A percentile compares a stretch with the other conserved stretches of the same genome.
phyloP scores from a whole-genome alignment of 2,797 vertebrate genomes.

The Sphaeramia orbicularis region DNA sequence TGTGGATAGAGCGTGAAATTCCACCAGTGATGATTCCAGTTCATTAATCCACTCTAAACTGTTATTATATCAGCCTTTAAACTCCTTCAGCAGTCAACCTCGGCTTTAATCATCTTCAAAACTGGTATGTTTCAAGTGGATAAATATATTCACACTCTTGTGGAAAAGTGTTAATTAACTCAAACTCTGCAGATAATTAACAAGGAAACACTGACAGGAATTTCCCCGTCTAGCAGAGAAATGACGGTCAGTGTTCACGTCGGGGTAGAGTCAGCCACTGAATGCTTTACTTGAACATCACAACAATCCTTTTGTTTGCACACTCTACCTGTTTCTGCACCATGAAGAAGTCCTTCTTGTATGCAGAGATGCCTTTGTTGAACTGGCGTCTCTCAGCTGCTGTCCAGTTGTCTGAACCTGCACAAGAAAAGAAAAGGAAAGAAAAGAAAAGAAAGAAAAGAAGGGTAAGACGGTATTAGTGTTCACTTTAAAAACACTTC shows the following conservation, averaged over 20 bases:
- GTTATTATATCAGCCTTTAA: too few species aligned
- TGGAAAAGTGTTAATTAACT: conserved; percentile 26
- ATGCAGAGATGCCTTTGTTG: conserved; percentile 94
- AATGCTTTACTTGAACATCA: neutral
- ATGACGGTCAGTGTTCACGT: neutral
- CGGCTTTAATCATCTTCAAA: neutral
- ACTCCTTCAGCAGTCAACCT: too few species aligned
- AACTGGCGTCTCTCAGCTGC: conserved; percentile 92
- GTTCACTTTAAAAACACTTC: conserved; percentile 27
- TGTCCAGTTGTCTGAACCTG: conserved; percentile 97
- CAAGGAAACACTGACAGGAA: conserved; percentile 38
- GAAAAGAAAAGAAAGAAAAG: too few species aligned
- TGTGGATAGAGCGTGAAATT: too few species aligned
- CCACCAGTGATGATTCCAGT: too few species aligned
- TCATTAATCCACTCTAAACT: too few species aligned
- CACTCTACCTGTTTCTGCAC: conserved; percentile 93
- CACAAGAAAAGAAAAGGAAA: neutral
- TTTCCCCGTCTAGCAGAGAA: conserved; percentile 17
- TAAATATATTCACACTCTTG: conserved; percentile 9
- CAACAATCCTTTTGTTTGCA: too few species aligned
- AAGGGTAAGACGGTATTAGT: conserved; percentile 5
- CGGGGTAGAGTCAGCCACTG: neutral
- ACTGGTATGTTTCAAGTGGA: neutral
- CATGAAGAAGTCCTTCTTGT: conserved; percentile 98
- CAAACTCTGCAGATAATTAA: conserved; percentile 26